Percentiles rank a stretch among this genome's conserved stretches.
These are phyloP conservation scores for Prionace glauca DNA, from an alignment of 2,797 vertebrate genomes.

Conservation along the genomic window DNA sequence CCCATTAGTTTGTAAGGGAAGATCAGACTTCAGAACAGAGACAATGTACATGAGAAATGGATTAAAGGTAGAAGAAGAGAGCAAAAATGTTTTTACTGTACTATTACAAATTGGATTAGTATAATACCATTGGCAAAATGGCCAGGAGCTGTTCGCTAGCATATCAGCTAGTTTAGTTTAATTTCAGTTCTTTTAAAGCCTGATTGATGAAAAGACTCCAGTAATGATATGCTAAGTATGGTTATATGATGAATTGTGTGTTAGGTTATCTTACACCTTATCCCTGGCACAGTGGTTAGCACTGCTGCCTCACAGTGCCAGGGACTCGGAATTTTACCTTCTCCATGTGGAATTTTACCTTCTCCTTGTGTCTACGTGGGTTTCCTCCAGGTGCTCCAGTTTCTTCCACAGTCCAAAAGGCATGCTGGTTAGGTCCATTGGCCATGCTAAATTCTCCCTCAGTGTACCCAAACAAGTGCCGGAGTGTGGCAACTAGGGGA, in stretches of 20 bases:
- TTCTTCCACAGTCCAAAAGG: too few species aligned
- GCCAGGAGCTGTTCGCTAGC: not conserved
- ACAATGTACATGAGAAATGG: not conserved
- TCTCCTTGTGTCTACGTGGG: too few species aligned
- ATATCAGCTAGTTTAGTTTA: not conserved
- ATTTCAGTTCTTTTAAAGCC: not conserved
- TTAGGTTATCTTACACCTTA: not conserved
- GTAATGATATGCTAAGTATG: not conserved
- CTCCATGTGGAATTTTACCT: too few species aligned
- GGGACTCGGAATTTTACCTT: too few species aligned
- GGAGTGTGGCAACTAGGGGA: too few species aligned
- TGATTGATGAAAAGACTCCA: not conserved
- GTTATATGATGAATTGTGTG: not conserved
- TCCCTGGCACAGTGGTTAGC: too few species aligned
- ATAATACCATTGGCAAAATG: not conserved
- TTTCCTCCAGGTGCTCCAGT: too few species aligned
- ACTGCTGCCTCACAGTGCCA: too few species aligned
- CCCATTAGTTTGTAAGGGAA: not conserved
- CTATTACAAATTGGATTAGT: not conserved
- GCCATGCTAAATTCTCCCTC: too few species aligned
- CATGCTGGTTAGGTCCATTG: too few species aligned
- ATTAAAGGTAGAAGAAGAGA: not conserved
- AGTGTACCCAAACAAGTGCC: too few species aligned
- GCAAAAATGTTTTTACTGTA: not conserved
- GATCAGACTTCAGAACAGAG: not conserved